phyloP scores from a whole-genome alignment of 2,113 vertebrate genomes.

The Willisornis vidua region DNA sequence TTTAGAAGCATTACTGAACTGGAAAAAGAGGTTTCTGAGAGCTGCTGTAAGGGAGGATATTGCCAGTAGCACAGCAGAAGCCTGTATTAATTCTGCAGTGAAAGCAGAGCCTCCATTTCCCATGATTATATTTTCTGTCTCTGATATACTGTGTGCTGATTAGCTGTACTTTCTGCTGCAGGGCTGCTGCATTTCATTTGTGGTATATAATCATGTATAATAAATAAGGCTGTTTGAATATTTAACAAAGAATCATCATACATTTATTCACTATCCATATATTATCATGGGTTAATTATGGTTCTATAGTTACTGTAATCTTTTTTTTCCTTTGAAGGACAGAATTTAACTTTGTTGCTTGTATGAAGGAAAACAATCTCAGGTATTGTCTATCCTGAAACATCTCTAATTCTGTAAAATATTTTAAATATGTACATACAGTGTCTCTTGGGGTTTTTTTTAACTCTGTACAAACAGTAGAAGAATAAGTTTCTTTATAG shows the following conservation, averaged over 20 bases:
- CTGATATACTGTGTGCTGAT: not conserved
- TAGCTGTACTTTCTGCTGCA: slow-evolving; percentile 44
- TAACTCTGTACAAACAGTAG: not conserved
- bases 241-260: not conserved
- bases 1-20: not conserved
- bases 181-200: slow-evolving; percentile 21
- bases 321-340: not conserved
- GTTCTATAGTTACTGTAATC: not conserved
- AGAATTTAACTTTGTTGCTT: not conserved
- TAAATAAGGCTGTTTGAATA: not conserved
- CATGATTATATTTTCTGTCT: not conserved
- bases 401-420: not conserved
- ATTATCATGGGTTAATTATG: not conserved
- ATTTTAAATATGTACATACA: not conserved
- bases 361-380: not conserved
- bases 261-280: not conserved
- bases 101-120: not conserved
- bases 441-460: not conserved
- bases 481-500: not conserved
- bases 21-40: not conserved
- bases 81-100: not conserved
- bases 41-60: not conserved
- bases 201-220: not conserved
- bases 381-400: not conserved
- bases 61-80: not conserved